Conservation (phyloP, 2,888 invertebrate genomes). For the Tenthredo notha region DNA sequence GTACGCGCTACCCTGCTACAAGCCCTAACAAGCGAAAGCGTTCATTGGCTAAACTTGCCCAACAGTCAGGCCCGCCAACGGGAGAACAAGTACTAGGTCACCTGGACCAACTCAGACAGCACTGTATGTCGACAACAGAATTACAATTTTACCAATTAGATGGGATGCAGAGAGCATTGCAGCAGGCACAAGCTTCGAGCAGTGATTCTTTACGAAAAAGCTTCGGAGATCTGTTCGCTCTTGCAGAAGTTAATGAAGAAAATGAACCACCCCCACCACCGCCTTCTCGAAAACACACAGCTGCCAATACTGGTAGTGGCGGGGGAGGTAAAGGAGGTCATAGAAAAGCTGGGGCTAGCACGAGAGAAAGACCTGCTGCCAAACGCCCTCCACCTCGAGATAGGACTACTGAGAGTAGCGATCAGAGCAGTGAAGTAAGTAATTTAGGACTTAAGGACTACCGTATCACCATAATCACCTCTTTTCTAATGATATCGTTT, state of each 20-base stretch:
- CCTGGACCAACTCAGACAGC: slow-evolving; percentile 92
- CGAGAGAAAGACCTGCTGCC: slow-evolving; percentile 71
- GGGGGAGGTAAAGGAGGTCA: slow-evolving; percentile 66
- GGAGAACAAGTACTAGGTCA: slow-evolving; percentile 94
- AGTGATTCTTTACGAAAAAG: slow-evolving; percentile 94
- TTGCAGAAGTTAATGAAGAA: slow-evolving; percentile 90
- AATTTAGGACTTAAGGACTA: slow-evolving; percentile 1
- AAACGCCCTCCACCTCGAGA: slow-evolving; percentile 72
- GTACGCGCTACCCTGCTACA: slow-evolving; percentile 91
- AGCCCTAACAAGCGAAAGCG: slow-evolving; percentile 96
- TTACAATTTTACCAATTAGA: slow-evolving; percentile 90
- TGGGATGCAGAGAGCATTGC: slow-evolving; percentile 94
- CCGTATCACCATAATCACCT: not conserved
- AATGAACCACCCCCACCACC: slow-evolving; percentile 83
- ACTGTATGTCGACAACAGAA: slow-evolving; percentile 81
- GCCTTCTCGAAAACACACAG: slow-evolving; percentile 76
- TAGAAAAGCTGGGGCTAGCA: slow-evolving; percentile 71
- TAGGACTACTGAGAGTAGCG: slow-evolving; percentile 80
- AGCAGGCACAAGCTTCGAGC: slow-evolving; percentile 92
- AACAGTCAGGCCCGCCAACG: slow-evolving; percentile 86
- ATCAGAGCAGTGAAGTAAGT: slow-evolving; percentile 89
- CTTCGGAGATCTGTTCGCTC: slow-evolving; percentile 93
- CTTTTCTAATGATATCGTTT: not conserved
- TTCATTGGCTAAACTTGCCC: slow-evolving; percentile 85
- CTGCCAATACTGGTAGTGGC: slow-evolving; percentile 66